These are phyloP conservation scores for Stegodyphus dumicola DNA, from an alignment of 1,140 invertebrate species.

Conservation along the genomic window DNA sequence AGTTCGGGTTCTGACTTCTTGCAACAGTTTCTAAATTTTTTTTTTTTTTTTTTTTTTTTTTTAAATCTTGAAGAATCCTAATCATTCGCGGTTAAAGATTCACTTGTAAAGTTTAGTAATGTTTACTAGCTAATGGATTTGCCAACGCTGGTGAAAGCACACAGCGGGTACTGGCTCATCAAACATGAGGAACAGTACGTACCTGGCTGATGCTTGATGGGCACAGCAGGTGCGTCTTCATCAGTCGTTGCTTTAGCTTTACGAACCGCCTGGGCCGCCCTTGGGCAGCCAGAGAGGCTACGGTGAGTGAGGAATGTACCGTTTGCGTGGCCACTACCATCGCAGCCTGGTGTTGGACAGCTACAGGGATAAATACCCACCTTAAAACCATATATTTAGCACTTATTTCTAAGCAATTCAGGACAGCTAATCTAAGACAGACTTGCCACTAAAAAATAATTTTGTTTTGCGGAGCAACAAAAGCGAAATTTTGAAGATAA, in stretches of 20 bases:
- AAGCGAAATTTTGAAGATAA: too few species aligned
- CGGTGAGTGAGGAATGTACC: constrained; percentile 64
- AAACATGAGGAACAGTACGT: constrained; percentile 51
- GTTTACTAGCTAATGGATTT: too few species aligned
- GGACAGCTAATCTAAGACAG: constrained; percentile 20
- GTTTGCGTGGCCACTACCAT: constrained; percentile 64
- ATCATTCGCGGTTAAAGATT: too few species aligned
- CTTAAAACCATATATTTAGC: constrained; percentile 21
- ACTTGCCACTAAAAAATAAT: too few species aligned
- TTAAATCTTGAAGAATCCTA: too few species aligned
- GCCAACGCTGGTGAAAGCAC: neutral
- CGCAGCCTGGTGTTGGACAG: constrained; percentile 63
- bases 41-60: too few species aligned
- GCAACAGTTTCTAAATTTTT: too few species aligned
- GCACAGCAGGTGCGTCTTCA: constrained; percentile 17
- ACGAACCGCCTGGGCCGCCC: constrained; percentile 64
- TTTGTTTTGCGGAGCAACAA: too few species aligned
- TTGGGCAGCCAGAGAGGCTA: constrained; percentile 64
- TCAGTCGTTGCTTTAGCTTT: constrained; percentile 41
- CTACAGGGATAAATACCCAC: constrained; percentile 49
- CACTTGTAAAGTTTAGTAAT: too few species aligned
- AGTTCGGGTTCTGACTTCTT: too few species aligned
- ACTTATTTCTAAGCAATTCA: constrained; percentile 13
- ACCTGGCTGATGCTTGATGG: constrained; percentile 53
- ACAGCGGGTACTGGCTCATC: constrained; percentile 33